Evolutionary conservation across 2,797 vertebrate genomes (phyloP), one percentile per base, ranked within the genome.

Genomic region (Arnoldichthys spilopterus): DNA sequence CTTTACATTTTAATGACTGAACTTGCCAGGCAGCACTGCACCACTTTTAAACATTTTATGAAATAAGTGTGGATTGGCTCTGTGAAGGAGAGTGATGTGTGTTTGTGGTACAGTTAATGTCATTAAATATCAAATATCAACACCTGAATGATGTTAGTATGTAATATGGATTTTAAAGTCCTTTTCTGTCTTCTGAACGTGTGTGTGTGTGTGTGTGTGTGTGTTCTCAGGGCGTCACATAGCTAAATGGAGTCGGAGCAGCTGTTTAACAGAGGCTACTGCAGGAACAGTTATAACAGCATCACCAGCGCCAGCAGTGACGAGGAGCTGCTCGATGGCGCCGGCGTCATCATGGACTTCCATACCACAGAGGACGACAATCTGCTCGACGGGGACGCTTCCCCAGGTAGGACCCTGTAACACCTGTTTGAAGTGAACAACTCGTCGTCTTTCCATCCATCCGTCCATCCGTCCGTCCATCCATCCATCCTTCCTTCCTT

Each of bases 191-290:
- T 4, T 70, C 37, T 77, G 67, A 72, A n/a, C 74, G 26, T 71
- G 15, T 78, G 63, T 68, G 24, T 70, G 49, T 82, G 26, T 86
- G 40, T 81, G 63, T 37, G 34, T 37, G 54, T 58, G 22, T 51
- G 49, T 51, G 15, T 76, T 67, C 51, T 62, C 92, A 97, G 96
- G 93, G 91, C 82, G 87, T 90, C 86, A 88, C 86, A 83, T 92
- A 94, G 92, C 95, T 99, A 96, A 96, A 99, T 99, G 98, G 98
- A 99, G 97, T 99, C 97, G 92, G 97, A 98, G 92, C 98, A 99
- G 93, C 93, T 99, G 91, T 98, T 98, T 92, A 96, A 95, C 91
- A 96, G 97, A 93, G 96, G 96, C 88, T 97, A 96, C 93, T 96
- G 94, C 92, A 94, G 97, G 90, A 99, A 97, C 95, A 99, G 97